Percentiles rank a stretch among this genome's conserved stretches.
Evolutionary conservation across 2,113 vertebrate genomes (phyloP).

Genomic region (Theristicus caerulescens): DNA sequence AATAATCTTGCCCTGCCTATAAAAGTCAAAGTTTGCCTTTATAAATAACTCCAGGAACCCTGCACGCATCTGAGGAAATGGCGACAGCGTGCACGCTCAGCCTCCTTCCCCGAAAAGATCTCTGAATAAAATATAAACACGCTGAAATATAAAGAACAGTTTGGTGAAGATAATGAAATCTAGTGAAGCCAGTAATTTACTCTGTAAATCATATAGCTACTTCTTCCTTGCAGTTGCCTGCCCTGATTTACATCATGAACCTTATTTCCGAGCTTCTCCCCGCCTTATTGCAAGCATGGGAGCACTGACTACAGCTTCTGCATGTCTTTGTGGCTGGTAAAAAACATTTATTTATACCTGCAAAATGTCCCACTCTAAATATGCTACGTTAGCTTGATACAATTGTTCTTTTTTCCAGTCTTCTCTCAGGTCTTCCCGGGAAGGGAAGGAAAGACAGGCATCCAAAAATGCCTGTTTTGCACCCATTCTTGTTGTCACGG

Average conservation of each 20-base stretch:
- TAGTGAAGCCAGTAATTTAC: constrained; percentile 57
- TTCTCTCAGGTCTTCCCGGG: neutral
- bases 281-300: neutral
- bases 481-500: neutral
- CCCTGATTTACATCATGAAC: constrained; percentile 48
- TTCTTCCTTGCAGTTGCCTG: constrained; percentile 18
- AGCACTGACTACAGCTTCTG: neutral
- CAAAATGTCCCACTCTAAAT: neutral
- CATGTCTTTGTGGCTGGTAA: neutral
- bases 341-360: neutral
- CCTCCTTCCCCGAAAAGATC: neutral
- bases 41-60: constrained; percentile 49
- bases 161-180: constrained; percentile 58
- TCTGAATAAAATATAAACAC: constrained; percentile 55
- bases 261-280: neutral
- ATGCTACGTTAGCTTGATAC: neutral
- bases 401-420: neutral
- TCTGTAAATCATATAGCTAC: constrained; percentile 50
- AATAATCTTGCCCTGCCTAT: constrained; percentile 53
- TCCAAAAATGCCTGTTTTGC: neutral
- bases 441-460: neutral
- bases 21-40: constrained; percentile 64
- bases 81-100: neutral
- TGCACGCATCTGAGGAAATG: neutral
- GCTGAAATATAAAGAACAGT: constrained; percentile 35